phyloP scores from a whole-genome alignment of 2,113 vertebrate genomes.

The Coracopsis vasa region DNA sequence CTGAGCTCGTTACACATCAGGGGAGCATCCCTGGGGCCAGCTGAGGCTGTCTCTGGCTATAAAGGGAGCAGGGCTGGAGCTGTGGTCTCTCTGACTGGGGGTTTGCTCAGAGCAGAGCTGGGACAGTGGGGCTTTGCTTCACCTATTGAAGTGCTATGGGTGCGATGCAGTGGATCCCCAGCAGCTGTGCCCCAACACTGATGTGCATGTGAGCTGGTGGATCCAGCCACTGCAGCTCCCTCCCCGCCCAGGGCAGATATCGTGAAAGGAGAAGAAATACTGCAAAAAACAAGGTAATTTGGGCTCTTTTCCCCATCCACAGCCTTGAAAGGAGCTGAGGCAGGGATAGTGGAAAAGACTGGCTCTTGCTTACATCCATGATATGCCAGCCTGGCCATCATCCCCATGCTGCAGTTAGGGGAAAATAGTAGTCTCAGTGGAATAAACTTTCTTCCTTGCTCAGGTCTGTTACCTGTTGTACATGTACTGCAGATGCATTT shows the following conservation, averaged over 20 bases:
- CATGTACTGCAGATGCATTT: not conserved
- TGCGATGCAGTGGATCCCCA: not conserved
- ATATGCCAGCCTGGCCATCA: not conserved
- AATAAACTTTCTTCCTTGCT: not conserved
- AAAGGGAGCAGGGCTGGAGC: not conserved
- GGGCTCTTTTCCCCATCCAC: not conserved
- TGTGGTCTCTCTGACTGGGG: not conserved
- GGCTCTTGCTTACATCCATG: not conserved
- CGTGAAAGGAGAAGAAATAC: not conserved
- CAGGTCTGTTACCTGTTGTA: not conserved
- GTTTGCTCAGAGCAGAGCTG: not conserved
- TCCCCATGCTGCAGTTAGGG: not conserved
- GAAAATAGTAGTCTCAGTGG: not conserved
- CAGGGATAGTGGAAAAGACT: not conserved
- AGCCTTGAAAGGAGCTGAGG: not conserved
- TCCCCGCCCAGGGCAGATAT: not conserved
- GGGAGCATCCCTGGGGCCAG: not conserved
- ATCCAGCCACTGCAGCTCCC: not conserved
- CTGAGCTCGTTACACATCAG: not conserved
- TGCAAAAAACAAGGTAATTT: not conserved
- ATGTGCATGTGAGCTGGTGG: rapidly evolving
- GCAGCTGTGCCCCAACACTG: rapidly evolving
- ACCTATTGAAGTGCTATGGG: rapidly evolving
- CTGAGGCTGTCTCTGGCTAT: not conserved
- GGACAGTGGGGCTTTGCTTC: rapidly evolving